Evolutionary conservation across 2,113 vertebrate genomes (phyloP).

Genomic region (Callaeas wilsoni): DNA sequence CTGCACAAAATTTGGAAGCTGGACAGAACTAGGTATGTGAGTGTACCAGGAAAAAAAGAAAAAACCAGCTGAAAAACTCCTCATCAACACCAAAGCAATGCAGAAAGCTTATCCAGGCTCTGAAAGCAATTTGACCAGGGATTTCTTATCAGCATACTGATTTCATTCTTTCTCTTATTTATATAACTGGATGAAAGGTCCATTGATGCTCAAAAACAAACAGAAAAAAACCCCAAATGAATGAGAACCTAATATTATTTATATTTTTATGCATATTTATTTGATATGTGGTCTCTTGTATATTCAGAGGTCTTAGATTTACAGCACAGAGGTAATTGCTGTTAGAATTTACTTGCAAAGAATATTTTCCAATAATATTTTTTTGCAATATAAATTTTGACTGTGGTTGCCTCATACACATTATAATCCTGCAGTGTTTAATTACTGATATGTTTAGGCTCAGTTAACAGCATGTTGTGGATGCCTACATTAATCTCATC

Average conservation of each 20-base stretch:
- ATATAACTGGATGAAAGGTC: not conserved
- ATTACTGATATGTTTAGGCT: not conserved
- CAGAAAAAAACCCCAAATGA: not conserved
- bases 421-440: not conserved
- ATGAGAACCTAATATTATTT: not conserved
- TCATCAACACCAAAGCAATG: not conserved
- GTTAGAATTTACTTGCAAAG: not conserved
- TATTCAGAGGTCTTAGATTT: not conserved
- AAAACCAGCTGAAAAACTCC: not conserved
- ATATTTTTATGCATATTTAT: not conserved
- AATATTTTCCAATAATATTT: not conserved
- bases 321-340: not conserved
- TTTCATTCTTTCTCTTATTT: not conserved
- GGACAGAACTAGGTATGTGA: not conserved
- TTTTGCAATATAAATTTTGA: not conserved
- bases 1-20: not conserved
- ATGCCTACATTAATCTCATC: not conserved
- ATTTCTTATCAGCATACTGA: not conserved
- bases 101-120: not conserved
- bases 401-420: not conserved
- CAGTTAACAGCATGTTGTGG: not conserved
- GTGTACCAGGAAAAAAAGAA: not conserved
- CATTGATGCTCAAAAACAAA: not conserved
- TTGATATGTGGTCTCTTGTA: not conserved
- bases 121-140: not conserved